phyloP scores from a whole-genome alignment of 2,888 invertebrate genomes.

The Leptarthrus brevirostris region DNA sequence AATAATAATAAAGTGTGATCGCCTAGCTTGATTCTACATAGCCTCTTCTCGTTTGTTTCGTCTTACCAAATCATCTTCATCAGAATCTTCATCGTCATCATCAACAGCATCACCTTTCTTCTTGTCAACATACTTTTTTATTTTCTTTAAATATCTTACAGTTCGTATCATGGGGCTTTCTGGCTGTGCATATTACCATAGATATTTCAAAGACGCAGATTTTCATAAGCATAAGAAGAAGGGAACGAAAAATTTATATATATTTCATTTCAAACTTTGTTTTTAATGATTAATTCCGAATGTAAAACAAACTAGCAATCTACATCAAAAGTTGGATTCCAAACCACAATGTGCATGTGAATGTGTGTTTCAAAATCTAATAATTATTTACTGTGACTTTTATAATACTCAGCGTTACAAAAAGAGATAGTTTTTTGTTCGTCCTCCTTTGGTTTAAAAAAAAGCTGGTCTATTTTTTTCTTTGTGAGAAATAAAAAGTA shows the following conservation, averaged over 20 bases:
- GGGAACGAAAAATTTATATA: neutral
- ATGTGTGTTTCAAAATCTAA: neutral
- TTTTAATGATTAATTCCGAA: neutral
- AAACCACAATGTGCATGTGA: neutral
- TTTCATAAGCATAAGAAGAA: conserved; percentile 13
- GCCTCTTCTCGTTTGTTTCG: conserved; percentile 24
- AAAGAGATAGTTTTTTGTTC: too few relatives aligned
- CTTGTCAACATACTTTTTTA: conserved; percentile 67
- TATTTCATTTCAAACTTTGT: neutral
- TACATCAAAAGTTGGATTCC: neutral
- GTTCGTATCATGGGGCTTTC: conserved; percentile 66
- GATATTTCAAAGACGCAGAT: conserved; percentile 1
- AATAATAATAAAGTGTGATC: neutral
- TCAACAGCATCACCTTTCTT: conserved; percentile 59
- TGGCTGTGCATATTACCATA: conserved; percentile 58
- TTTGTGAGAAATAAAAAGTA: too few relatives aligned
- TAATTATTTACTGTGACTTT: neutral
- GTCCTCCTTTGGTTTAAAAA: too few relatives aligned
- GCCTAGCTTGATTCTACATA: conserved; percentile 6
- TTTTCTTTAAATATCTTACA: conserved; percentile 66
- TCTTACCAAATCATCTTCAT: conserved; percentile 80
- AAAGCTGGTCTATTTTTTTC: too few relatives aligned
- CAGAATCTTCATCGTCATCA: conserved; percentile 70
- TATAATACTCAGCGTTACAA: too few relatives aligned
- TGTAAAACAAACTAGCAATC: conserved; percentile 8